A percentile compares a stretch with the other conserved stretches of the same genome.
phyloP scores from a whole-genome alignment of 2,113 vertebrate genomes.

The Coreoperca whiteheadi region DNA sequence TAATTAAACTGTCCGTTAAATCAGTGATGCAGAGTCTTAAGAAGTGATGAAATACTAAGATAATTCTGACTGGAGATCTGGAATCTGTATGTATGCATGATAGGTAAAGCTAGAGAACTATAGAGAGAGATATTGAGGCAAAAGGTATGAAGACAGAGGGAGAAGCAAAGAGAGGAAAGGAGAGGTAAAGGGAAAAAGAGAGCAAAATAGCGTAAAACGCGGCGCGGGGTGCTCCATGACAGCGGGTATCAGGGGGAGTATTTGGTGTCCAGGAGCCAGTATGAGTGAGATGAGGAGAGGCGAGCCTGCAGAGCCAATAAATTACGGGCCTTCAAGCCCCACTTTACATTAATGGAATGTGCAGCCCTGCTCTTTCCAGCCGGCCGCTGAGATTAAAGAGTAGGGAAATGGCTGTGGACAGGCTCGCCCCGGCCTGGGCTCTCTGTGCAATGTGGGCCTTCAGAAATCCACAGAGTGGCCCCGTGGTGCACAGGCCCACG shows the following conservation, averaged over 20 bases:
- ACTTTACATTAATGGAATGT: conserved; percentile 84
- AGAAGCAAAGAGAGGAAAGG: conserved; percentile 16
- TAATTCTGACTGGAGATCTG: conserved; percentile 18
- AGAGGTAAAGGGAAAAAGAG: conserved; percentile 42
- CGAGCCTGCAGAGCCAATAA: conserved; percentile 83
- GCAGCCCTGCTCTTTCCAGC: conserved; percentile 75
- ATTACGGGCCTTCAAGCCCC: conserved; percentile 81
- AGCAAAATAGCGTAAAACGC: conserved; percentile 54
- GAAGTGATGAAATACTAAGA: conserved; percentile 34
- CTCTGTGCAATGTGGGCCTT: conserved; percentile 63
- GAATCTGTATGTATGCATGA: conserved; percentile 22
- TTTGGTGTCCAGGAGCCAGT: conserved; percentile 76
- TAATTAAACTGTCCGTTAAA: conserved; percentile 66
- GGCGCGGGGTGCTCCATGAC: conserved; percentile 63
- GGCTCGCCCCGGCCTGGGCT: conserved; percentile 64
- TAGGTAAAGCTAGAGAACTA: background rate
- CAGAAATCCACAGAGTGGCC: conserved; percentile 56
- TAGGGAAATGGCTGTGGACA: conserved; percentile 80
- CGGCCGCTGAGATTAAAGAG: conserved; percentile 79
- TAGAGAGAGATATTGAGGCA: conserved; percentile 16
- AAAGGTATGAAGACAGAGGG: background rate
- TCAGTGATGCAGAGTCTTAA: conserved; percentile 31
- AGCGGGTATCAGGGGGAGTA: conserved; percentile 78
- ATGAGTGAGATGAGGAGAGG: conserved; percentile 81
- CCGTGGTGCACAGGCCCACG: conserved; percentile 33